These are phyloP conservation scores for Laodelphax striatellus DNA, from an alignment of 1,140 invertebrate genomes.

Conservation along the genomic window DNA sequence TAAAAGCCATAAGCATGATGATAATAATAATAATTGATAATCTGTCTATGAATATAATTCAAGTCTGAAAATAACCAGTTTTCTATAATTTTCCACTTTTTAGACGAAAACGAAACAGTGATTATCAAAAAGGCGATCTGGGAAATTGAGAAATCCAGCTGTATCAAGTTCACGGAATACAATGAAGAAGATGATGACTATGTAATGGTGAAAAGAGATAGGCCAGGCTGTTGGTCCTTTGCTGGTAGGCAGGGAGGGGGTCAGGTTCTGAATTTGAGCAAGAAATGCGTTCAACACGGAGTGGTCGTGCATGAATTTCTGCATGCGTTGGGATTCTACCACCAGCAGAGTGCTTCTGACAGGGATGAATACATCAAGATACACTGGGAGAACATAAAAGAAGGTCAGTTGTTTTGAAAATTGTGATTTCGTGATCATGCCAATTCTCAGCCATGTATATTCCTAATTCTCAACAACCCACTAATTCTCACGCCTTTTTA, in stretches of 20 bases:
- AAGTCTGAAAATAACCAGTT: no score
- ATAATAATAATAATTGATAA: no score
- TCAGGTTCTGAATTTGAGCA: slow-evolving; percentile 31
- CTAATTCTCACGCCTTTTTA: no score
- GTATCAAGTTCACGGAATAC: slow-evolving; percentile 40
- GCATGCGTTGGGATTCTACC: slow-evolving; percentile 55
- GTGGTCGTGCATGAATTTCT: slow-evolving; percentile 46
- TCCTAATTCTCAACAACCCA: no score
- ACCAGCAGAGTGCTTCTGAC: slow-evolving; percentile 59
- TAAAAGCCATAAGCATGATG: no score
- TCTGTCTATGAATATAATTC: no score
- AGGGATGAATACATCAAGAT: slow-evolving; percentile 56
- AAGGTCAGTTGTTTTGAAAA: neutral
- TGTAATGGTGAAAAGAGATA: slow-evolving; percentile 28
- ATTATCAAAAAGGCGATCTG: slow-evolving; percentile 34
- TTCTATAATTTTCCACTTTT: no score
- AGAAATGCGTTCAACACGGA: slow-evolving; percentile 26
- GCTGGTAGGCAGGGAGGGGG: slow-evolving; percentile 38
- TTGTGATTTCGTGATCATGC: no score
- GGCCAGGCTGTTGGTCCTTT: slow-evolving; percentile 37
- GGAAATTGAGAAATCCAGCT: slow-evolving; percentile 42
- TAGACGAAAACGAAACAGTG: slow-evolving; percentile 30
- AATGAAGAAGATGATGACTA: slow-evolving; percentile 43
- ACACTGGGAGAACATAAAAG: slow-evolving; percentile 50
- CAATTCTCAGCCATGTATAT: no score